Evolutionary conservation across 2,113 vertebrate species (phyloP).

Genomic region (Mesembrinibis cayennensis): DNA sequence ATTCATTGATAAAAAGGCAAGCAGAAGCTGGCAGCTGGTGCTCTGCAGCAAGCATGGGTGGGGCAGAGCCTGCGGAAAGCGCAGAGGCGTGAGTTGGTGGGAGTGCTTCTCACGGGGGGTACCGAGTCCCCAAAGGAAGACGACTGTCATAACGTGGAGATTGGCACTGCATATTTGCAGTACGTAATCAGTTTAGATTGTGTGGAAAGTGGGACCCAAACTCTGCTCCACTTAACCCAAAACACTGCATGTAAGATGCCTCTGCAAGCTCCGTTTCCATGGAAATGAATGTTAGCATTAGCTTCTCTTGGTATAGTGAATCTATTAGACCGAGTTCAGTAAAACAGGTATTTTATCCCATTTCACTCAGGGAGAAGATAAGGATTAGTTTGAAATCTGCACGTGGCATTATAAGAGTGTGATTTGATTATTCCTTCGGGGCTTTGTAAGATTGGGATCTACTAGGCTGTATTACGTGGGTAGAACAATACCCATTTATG

Average conservation of each 20-base stretch:
- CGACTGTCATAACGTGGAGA: background rate
- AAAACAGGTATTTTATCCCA: conserved; percentile 29
- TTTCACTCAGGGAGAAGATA: conserved; percentile 21
- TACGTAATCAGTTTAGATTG: background rate
- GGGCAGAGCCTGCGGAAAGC: background rate
- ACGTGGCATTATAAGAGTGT: background rate
- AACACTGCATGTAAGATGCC: conserved; percentile 44
- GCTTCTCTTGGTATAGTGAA: background rate
- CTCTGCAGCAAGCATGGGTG: background rate
- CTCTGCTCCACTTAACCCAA: conserved; percentile 42
- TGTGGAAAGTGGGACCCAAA: conserved; percentile 22
- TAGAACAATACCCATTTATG: conserved; percentile 35
- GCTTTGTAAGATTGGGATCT: background rate
- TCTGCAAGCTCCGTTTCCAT: conserved; percentile 62
- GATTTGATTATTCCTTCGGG: conserved; percentile 7
- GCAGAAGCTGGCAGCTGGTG: background rate
- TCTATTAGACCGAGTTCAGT: conserved; percentile 12
- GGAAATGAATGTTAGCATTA: conserved; percentile 49
- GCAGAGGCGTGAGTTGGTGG: background rate
- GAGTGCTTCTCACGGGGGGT: background rate
- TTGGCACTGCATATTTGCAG: background rate
- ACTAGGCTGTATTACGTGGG: background rate
- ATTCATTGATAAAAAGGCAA: conserved; percentile 20
- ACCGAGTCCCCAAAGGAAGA: background rate
- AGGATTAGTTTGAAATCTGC: conserved; percentile 45